Conservation (phyloP, 2,797 vertebrate species). For the Hypotaenidia okinawae region DNA sequence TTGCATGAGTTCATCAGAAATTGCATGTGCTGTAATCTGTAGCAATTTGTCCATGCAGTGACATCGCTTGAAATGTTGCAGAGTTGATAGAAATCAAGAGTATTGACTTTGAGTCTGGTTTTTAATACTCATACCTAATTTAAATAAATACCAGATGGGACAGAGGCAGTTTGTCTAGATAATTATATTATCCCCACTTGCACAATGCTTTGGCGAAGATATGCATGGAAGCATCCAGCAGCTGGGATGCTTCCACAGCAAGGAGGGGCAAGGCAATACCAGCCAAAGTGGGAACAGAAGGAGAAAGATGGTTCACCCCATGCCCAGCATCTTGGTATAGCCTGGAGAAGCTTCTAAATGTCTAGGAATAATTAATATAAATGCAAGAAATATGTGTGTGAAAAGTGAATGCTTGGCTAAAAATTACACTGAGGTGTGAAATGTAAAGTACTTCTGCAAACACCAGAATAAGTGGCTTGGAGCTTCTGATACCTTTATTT, state of each 20-base stretch:
- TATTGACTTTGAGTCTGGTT: not conserved
- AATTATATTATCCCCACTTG: not conserved
- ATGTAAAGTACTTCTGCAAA: not conserved
- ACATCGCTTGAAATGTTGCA: accelerated
- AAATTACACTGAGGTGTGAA: not conserved
- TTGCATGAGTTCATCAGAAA: not conserved
- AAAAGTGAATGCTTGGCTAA: not conserved
- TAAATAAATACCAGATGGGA: not conserved
- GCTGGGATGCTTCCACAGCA: not conserved
- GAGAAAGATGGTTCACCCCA: not conserved
- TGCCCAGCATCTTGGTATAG: not conserved
- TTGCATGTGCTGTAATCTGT: no score
- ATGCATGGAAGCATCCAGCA: not conserved
- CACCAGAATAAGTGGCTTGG: not conserved
- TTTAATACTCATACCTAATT: not conserved
- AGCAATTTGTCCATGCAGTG: accelerated
- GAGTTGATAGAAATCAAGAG: not conserved
- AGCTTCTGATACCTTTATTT: slow-evolving; percentile 7
- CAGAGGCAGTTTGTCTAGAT: not conserved
- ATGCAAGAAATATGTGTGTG: not conserved
- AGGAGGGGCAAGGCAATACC: not conserved
- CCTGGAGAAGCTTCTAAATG: not conserved
- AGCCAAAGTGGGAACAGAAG: not conserved
- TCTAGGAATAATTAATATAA: not conserved
- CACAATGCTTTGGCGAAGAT: not conserved